Evolutionary conservation across 2,888 invertebrate genomes (phyloP), one percentile per base, ranked within the genome.

Genomic region (Drosophila limbata): DNA sequence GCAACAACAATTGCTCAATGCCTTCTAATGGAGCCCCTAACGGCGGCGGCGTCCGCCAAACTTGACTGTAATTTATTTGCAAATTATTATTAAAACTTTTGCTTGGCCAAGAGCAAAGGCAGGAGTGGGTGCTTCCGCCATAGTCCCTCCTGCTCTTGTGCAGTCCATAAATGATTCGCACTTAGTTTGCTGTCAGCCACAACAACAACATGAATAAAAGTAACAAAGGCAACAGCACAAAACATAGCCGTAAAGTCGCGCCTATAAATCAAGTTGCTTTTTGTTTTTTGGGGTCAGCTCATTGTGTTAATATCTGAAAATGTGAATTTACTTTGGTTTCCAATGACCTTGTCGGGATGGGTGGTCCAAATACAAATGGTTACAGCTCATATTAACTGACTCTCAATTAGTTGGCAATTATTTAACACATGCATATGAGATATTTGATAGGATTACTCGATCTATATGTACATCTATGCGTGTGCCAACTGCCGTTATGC

Each of bases 61-160:
- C 89, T 85, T 82, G 80, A 65, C 76, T 77, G 88, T 89, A 88
- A 89, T 90, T 89, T 89, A 89, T 89, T 90, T 89, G 89, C 88
- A 90, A 90, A 90, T 90, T 90, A 89, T 89, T 89, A 89, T 89
- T 89, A 88, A 90, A 90, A 89, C 83, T 90, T 89, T 84, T 79
- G 87, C 89, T 68, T 51, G 67, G 76, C 62, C 79, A 10, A 47
- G 13, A 25, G 28, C 56, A 56, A 55, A 10, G 50, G 52, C 70
- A 40, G 25, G 35, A 45, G 59, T 47, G 67, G 62, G 47, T 63
- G 50, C 59, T 51, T 52, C 51, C 57, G 61, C 53, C 51, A 37
- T 35, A 51, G 13, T 35, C 50, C 31, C 55, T 19, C 33, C 21
- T 42, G 42, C 37, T 48, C 19, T 8, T 47, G 37, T 56, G 31